phyloP scores from a whole-genome alignment of 2,797 vertebrate genomes.

The Sebastes reedi region DNA sequence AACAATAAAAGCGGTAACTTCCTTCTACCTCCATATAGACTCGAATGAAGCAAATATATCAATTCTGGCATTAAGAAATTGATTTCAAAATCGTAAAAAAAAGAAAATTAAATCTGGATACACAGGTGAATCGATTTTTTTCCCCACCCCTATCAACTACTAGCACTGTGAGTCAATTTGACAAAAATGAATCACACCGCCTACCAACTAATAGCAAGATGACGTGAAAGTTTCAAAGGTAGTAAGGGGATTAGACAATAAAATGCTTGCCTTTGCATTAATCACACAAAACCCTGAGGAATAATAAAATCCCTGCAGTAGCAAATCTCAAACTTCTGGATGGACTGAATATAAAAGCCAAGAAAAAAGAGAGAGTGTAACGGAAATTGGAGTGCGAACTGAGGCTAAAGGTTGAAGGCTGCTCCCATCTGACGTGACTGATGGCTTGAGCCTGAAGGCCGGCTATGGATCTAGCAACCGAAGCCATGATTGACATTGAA shows the following conservation, averaged over 20 bases:
- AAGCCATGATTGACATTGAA: slow-evolving; percentile 75
- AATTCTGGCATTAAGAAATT: too few relatives aligned
- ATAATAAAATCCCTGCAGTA: neutral
- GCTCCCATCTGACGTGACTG: slow-evolving; percentile 51
- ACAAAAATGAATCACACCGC: neutral
- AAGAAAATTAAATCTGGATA: too few relatives aligned
- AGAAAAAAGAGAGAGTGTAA: slow-evolving; percentile 7
- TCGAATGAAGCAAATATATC: too few relatives aligned
- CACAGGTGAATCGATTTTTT: too few relatives aligned
- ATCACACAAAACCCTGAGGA: neutral
- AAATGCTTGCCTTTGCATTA: neutral
- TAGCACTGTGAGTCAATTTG: neutral
- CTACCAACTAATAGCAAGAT: neutral
- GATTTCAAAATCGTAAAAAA: too few relatives aligned
- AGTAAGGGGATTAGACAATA: neutral
- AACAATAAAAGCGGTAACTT: too few relatives aligned
- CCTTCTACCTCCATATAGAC: too few relatives aligned
- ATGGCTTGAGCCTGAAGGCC: slow-evolving; percentile 60
- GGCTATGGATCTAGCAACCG: slow-evolving; percentile 72
- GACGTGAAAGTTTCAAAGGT: neutral
- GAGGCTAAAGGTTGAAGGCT: slow-evolving; percentile 60
- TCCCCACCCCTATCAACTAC: neutral
- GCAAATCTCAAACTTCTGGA: slow-evolving; percentile 1
- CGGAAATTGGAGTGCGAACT: slow-evolving; percentile 31
- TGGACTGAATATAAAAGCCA: neutral